Evolutionary conservation across 35 echinoderm and acorn worm species (phyloP).

Genomic region (Anneissia japonica): DNA sequence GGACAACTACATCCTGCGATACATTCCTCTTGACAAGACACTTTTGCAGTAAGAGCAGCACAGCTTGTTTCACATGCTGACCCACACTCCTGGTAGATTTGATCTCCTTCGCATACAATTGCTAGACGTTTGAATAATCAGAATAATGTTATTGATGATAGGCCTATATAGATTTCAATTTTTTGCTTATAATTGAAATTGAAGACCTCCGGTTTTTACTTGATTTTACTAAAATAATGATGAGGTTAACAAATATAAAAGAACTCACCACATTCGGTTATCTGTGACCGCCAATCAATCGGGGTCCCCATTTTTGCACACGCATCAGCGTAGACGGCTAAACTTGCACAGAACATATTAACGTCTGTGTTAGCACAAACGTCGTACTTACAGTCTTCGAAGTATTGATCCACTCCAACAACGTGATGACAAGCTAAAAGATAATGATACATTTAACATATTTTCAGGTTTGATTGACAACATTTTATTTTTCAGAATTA

Average conservation of each 20-base stretch:
- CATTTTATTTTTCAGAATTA: too few species aligned
- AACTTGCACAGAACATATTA: not conserved
- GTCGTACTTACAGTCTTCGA: conserved; percentile 9
- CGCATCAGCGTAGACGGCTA: not conserved
- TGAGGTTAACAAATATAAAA: not conserved
- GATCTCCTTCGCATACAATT: not conserved
- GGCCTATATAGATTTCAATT: not conserved
- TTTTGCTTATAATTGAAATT: not conserved
- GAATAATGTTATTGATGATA: not conserved
- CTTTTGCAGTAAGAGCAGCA: not conserved
- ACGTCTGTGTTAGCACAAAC: not conserved
- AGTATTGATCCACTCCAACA: not conserved
- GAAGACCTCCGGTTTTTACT: not conserved
- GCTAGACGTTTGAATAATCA: not conserved
- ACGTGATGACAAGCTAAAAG: not conserved
- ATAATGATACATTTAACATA: too few species aligned
- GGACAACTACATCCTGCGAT: conserved; percentile 7
- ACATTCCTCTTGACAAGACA: not conserved
- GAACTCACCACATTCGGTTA: conserved; percentile 7
- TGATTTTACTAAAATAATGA: not conserved
- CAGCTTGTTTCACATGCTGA: not conserved
- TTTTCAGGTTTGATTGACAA: too few species aligned
- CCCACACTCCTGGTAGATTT: conserved; percentile 9
- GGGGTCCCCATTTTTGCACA: not conserved
- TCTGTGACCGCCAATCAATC: not conserved